Evolutionary conservation across 1,140 invertebrate genomes (phyloP).

Genomic region (Zaprionus kolodkinae): DNA sequence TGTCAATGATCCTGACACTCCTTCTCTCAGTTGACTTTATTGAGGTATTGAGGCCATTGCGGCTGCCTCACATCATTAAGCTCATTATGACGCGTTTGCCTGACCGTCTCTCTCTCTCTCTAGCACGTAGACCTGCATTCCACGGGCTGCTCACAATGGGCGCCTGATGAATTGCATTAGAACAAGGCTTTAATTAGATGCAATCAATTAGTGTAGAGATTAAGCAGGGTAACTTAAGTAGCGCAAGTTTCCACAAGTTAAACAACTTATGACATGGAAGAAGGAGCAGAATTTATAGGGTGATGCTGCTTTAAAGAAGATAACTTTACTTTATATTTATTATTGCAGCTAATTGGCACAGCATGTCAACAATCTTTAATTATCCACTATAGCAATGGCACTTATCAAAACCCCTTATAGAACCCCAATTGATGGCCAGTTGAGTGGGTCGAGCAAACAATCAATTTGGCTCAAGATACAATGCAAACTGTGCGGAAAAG

Average conservation of each 20-base stretch:
- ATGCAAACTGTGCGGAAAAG: constrained; percentile 76
- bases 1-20: constrained; percentile 29
- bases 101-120: neutral
- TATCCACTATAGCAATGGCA: neutral
- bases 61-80: constrained; percentile 51
- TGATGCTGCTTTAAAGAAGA: no score
- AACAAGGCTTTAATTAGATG: constrained; percentile 56
- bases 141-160: constrained; percentile 18
- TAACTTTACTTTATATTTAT: neutral
- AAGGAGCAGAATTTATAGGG: no score
- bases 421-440: constrained; percentile 53
- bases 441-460: constrained; percentile 61
- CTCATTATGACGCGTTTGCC: constrained; percentile 55
- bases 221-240: neutral
- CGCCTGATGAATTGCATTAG: constrained; percentile 66
- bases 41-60: constrained; percentile 53
- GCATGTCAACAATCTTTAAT: no score
- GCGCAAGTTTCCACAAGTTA: no score
- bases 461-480: constrained; percentile 66
- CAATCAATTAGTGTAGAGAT: constrained; percentile 44
- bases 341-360: neutral
- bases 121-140: neutral
- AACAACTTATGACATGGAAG: no score
- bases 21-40: constrained; percentile 45
- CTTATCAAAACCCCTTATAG: constrained; percentile 3